Evolutionary conservation across 2,113 vertebrate genomes (phyloP).

Genomic region (Ailurus styani): DNA sequence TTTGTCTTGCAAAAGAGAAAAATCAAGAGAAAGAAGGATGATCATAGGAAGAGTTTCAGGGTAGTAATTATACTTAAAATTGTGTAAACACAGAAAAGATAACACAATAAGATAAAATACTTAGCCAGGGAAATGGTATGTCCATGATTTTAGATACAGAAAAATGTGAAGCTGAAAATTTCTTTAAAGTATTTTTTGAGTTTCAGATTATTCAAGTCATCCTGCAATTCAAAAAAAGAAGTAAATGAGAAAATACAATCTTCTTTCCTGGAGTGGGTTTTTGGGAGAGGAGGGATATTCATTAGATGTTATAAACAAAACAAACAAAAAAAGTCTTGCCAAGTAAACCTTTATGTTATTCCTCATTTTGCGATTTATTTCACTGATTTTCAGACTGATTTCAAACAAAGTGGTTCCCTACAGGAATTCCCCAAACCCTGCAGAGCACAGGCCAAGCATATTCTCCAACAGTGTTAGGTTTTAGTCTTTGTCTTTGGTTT

Average conservation of each 20-base stretch:
- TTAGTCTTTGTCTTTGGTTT: neutral
- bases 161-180: conserved; percentile 1
- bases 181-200: neutral
- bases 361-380: neutral
- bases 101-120: neutral
- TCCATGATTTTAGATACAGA: neutral
- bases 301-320: neutral
- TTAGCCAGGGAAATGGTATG: neutral
- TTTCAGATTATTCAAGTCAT: conserved; percentile 29
- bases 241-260: neutral
- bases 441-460: neutral
- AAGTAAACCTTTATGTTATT: neutral
- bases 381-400: neutral
- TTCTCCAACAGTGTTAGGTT: neutral
- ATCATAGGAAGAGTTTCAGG: neutral
- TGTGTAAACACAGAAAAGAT: neutral
- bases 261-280: neutral
- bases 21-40: neutral
- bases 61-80: neutral
- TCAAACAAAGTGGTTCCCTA: neutral
- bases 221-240: neutral
- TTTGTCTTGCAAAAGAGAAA: conserved; percentile 8
- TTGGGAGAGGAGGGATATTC: neutral
- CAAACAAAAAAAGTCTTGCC: neutral
- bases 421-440: neutral